phyloP scores from a whole-genome alignment of 2,888 invertebrate species.

The Cataglyphis rosenhaueri region DNA sequence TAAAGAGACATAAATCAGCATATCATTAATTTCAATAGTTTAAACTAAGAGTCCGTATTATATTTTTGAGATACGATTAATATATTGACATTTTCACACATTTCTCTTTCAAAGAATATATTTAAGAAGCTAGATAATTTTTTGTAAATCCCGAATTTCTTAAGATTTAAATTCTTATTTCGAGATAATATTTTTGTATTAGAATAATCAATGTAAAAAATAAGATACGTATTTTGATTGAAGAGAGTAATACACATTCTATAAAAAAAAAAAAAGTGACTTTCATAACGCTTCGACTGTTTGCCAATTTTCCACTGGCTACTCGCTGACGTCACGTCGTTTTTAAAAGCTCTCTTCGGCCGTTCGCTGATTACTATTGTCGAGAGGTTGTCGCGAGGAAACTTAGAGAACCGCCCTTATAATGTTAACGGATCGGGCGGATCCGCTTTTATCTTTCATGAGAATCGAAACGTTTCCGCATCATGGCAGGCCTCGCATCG shows the following conservation, averaged over 20 bases:
- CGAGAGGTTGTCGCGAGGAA: conserved; percentile 55
- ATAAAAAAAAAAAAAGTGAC: neutral
- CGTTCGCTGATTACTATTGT: conserved; percentile 52
- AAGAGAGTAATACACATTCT: neutral
- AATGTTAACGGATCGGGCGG: conserved; percentile 60
- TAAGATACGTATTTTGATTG: neutral
- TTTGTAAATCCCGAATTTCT: neutral
- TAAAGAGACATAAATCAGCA: conserved; percentile 1
- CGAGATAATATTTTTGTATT: neutral
- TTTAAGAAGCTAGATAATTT: neutral
- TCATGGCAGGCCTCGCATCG: neutral
- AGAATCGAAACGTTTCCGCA: conserved; percentile 59
- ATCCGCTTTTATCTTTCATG: conserved; percentile 58
- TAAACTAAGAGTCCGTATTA: neutral
- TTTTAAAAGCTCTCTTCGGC: neutral
- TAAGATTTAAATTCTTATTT: neutral
- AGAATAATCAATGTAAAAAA: neutral
- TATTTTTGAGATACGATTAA: neutral
- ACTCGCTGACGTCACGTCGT: neutral
- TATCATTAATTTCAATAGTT: conserved; percentile 6
- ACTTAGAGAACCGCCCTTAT: conserved; percentile 62
- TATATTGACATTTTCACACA: neutral
- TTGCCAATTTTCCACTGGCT: neutral
- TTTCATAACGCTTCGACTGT: neutral
- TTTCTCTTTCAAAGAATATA: neutral